These are phyloP conservation scores for Monomorium pharaonis DNA, from an alignment of 1,140 invertebrate species.

Conservation along the genomic window DNA sequence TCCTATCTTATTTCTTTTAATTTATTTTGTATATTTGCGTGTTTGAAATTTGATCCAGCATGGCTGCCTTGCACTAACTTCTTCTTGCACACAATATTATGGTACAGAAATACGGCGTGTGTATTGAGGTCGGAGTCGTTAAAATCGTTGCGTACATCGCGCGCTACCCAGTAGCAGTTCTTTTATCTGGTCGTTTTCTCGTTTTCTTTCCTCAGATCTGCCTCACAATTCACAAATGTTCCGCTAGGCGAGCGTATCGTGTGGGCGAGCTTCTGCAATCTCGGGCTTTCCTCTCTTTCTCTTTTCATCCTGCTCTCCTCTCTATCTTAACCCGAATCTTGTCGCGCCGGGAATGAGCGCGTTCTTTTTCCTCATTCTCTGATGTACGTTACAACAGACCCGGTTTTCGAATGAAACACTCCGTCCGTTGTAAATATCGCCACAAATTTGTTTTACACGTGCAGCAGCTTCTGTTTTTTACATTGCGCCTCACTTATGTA, in stretches of 20 bases:
- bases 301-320: neutral
- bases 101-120: slow-evolving; percentile 27
- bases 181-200: slow-evolving; percentile 19
- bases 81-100: neutral
- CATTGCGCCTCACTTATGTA: neutral
- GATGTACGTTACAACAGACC: neutral
- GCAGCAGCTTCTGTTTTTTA: neutral
- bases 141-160: slow-evolving; percentile 41
- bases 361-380: neutral
- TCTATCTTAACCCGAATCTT: slow-evolving; percentile 21
- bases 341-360: neutral
- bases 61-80: neutral
- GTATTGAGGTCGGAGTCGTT: slow-evolving; percentile 58
- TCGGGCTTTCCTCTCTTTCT: slow-evolving; percentile 27
- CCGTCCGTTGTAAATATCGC: neutral
- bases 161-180: slow-evolving; percentile 3
- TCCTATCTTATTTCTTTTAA: neutral
- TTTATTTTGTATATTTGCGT: slow-evolving; percentile 21
- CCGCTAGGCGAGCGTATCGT: slow-evolving; percentile 28
- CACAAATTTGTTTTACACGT: neutral
- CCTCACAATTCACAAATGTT: slow-evolving; percentile 50
- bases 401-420: neutral
- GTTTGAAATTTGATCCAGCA: neutral
- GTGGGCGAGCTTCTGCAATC: slow-evolving; percentile 1
- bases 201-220: slow-evolving; percentile 1